Evolutionary conservation across 2,113 vertebrate species (phyloP), one percentile per base, ranked within the genome.

Genomic region (Cebidichthys violaceus): DNA sequence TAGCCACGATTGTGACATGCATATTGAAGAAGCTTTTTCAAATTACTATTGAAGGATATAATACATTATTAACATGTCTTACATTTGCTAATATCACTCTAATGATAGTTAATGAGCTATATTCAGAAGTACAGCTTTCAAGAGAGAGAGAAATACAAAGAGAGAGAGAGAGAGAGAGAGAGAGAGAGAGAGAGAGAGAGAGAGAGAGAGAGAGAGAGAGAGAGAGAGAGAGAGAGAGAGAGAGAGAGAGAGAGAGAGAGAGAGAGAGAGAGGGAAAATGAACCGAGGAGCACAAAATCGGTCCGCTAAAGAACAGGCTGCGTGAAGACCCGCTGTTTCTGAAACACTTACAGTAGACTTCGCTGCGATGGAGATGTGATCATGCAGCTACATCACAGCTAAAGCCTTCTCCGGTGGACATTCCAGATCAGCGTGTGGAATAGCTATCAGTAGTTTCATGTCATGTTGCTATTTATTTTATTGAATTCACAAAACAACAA

Each of bases 61-160:
- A 52, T 6, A 67, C 24, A 68, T 68, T 31, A 31, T 68, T 29
- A 6, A 41, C 11, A 57, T 39, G 24, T 70, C 7, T 70, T 39
- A 70, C 20, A 29, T 39, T 7, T 41, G n/a, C 11, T 57, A 17
- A 59, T 59, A 11, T 59, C 1, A 2, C 54, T 66, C 1, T 8
- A 57, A 59, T 37, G 14, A n/a, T 35, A 54, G 61, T 66, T 52
- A 24, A 61, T 74, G 71, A 37, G 45, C 8, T 64, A 52, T 75
- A 27, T 54, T 18, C 9, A 41, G 15, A 59, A 9, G 27, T 22
- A 31, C 35, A 29, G 2, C 33, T 67, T 2, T 27, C 14, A 66
- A 54, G 10, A 65, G 7, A 41, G 50, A 31, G 18, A 68, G 9
- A 20, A 17, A 20, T n/a, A n/a, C n/a, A n/a, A n/a, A n/a, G n/a